Conservation (phyloP, 2,797 vertebrate species). For the Scolopax rusticola region DNA sequence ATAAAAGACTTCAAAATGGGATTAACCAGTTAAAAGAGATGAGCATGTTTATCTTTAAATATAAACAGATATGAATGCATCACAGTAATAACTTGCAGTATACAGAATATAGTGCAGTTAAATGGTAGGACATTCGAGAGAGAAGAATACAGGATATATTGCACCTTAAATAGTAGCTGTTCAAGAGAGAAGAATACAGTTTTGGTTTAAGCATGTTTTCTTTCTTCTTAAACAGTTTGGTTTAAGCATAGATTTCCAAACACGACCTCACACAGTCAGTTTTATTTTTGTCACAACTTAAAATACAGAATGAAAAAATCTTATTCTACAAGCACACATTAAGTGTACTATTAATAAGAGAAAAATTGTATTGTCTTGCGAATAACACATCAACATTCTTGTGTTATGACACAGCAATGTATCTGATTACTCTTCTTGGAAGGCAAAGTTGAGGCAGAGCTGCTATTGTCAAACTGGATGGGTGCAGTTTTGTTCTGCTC, state of each 20-base stretch:
- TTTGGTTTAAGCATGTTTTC: background rate
- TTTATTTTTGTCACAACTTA: background rate
- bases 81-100: background rate
- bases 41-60: background rate
- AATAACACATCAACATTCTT: background rate
- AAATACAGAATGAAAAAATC: background rate
- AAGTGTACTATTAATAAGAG: background rate
- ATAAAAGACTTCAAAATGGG: background rate
- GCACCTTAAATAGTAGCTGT: background rate
- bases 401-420: background rate
- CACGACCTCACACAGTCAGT: background rate
- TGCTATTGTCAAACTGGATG: background rate
- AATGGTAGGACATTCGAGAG: background rate
- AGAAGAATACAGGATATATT: background rate
- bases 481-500: background rate
- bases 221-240: background rate
- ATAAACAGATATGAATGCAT: background rate
- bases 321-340: background rate
- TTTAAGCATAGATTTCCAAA: background rate
- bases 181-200: background rate
- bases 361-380: background rate
- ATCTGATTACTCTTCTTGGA: background rate
- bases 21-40: background rate
- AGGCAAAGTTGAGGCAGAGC: background rate
- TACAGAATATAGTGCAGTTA: background rate